Evolutionary conservation across 1,140 invertebrate genomes (phyloP).

Genomic region (Zaprionus camerounensis): DNA sequence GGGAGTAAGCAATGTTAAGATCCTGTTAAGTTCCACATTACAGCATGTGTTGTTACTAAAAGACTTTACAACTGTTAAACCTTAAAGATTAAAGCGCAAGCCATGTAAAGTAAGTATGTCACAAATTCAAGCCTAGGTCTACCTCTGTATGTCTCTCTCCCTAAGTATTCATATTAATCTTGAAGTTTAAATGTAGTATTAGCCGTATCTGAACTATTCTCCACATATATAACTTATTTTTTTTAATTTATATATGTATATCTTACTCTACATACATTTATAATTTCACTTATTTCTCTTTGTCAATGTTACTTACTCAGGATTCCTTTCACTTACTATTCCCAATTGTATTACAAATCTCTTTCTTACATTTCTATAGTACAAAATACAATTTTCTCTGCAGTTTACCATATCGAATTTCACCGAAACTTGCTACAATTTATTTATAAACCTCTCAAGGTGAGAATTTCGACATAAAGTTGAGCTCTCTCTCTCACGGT

Average conservation of each 20-base stretch:
- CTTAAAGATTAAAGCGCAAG: not conserved
- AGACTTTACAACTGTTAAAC: not conserved
- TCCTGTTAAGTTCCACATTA: not conserved
- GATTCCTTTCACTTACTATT: not conserved
- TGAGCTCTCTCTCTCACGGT: not conserved
- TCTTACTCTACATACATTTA: no score
- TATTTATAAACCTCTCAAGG: conserved; percentile 1
- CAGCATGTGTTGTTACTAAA: not conserved
- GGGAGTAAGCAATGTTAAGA: not conserved
- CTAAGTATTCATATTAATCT: no score
- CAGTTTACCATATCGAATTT: not conserved
- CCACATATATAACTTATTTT: no score
- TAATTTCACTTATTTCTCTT: no score
- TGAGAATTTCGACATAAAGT: not conserved
- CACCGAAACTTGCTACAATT: not conserved
- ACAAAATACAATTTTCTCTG: not conserved
- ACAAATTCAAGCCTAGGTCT: no score
- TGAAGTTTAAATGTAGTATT: no score
- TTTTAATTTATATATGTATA: no score
- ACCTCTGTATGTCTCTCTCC: no score
- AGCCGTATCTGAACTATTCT: no score
- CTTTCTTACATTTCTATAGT: not conserved
- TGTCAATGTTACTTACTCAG: not conserved
- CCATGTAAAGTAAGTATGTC: not conserved
- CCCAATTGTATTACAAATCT: no score